Percentiles rank a stretch among this genome's conserved stretches.
Conservation (phyloP, 2,113 vertebrate species). For the Gracilinanus agilis region DNA sequence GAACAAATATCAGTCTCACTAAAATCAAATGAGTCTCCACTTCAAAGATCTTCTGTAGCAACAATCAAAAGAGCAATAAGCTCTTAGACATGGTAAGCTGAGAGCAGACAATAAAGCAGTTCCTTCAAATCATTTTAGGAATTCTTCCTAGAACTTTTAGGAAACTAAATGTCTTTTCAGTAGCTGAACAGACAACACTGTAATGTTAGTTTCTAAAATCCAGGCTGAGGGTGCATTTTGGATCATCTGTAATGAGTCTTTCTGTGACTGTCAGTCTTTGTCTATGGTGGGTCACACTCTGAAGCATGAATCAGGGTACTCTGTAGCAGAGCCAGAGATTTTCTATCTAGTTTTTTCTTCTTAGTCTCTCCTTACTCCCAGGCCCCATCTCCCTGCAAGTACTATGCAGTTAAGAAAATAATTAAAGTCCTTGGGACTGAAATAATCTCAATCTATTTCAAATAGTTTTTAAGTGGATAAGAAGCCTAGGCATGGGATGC, state of each 20-base stretch:
- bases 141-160: neutral
- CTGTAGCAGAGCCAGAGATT: neutral
- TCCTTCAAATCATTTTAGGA: neutral
- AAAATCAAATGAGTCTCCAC: neutral
- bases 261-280: neutral
- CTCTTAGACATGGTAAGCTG: neutral
- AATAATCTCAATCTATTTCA: neutral
- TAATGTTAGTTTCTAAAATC: neutral
- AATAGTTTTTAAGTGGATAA: neutral
- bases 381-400: neutral
- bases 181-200: neutral
- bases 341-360: neutral
- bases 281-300: neutral
- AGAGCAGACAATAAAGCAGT: neutral
- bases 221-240: neutral
- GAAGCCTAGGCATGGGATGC: neutral
- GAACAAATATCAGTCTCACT: neutral
- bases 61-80: neutral
- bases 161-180: neutral
- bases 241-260: neutral
- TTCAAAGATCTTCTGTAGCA: neutral
- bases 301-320: neutral
- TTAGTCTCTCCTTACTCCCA: neutral
- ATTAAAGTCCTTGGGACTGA: neutral
- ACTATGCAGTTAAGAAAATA: neutral